A percentile compares a stretch with the other conserved stretches of the same genome.
Conservation (phyloP, 2,888 invertebrate genomes). For the Eumerus sabulonum region DNA sequence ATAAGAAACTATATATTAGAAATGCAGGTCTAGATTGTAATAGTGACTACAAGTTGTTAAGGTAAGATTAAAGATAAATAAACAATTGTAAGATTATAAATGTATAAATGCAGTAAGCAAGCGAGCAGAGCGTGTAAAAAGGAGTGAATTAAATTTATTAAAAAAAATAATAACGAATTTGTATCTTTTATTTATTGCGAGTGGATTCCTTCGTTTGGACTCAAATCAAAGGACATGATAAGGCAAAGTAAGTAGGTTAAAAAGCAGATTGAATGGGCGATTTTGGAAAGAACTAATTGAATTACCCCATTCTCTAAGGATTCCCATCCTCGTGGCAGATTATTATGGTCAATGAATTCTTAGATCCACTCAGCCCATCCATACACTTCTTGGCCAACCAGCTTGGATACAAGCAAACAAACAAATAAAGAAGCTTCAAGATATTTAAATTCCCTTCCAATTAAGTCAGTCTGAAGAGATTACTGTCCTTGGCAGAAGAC, state of each 20-base stretch:
- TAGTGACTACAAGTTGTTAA: slow-evolving; percentile 31
- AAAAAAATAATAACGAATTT: slow-evolving; percentile 29
- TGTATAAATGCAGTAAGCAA: slow-evolving; percentile 48
- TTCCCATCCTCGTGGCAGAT: not conserved
- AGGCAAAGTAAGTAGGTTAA: too few species aligned
- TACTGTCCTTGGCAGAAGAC: not conserved
- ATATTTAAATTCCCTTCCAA: slow-evolving; percentile 45
- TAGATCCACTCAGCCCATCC: slow-evolving; percentile 8
- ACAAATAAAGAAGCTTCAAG: not conserved
- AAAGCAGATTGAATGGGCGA: too few species aligned
- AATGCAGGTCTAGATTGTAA: slow-evolving; percentile 45
- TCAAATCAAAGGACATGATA: too few species aligned
- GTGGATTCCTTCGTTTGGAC: not conserved
- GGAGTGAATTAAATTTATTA: slow-evolving; percentile 62
- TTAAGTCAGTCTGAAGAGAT: slow-evolving; percentile 53
- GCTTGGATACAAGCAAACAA: not conserved
- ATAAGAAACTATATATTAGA: slow-evolving; percentile 4
- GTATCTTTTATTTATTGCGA: not conserved
- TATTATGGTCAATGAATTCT: slow-evolving; percentile 6
- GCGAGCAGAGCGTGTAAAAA: slow-evolving; percentile 7
- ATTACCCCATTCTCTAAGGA: not conserved
- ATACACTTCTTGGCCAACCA: too few species aligned
- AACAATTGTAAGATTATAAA: slow-evolving; percentile 47
- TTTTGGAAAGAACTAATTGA: too few species aligned
- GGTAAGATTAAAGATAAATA: slow-evolving; percentile 3